Evolutionary conservation across 2,888 invertebrate species (phyloP), one percentile per base, ranked within the genome.

Genomic region (Cataglyphis cursor): DNA sequence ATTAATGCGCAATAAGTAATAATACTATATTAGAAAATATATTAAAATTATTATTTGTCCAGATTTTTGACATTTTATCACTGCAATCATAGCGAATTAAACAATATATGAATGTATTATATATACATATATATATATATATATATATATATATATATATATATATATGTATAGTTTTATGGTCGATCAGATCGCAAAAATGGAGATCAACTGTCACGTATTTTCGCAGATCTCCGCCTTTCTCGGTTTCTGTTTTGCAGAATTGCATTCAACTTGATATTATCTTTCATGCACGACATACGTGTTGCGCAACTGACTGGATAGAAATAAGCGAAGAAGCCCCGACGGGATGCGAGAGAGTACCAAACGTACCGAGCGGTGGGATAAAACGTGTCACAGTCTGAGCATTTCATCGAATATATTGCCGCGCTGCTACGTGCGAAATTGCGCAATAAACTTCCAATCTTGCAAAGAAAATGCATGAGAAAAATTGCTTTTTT

Each of bases 361-460:
- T 38, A 81, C 74, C 85, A 84, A 85, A 83, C 75, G 78, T 82
- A 81, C 83, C 68, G 75, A 81, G 84, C 38, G n/a, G 65, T 80
- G 85, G 86, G 83, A 90, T 90, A 89, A 51, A 51, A 87, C 84
- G 75, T 83, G 85, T 85, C 86, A 84, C 84, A 80, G 82, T 81
- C 81, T 73, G 83, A 80, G 82, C 82, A 81, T 85, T 86, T 70
- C 76, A 74, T 76, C 81, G 83, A 57, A 87, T 86, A 85, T 82
- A 89, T 88, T 81, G 84, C 28, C 21, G 57, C 64, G 70, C 84
- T 65, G 54, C 28, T 75, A 38, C 64, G 10, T 68, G 66, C 78
- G 54, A 75, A 84, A 83, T 86, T 86, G 83, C 81, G 62, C 89
- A 83, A 89, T 85, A 89, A 86, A 85, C 85, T 88, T 88, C 81